Conservation (phyloP, 2,888 invertebrate genomes). For the Hyalella azteca region DNA sequence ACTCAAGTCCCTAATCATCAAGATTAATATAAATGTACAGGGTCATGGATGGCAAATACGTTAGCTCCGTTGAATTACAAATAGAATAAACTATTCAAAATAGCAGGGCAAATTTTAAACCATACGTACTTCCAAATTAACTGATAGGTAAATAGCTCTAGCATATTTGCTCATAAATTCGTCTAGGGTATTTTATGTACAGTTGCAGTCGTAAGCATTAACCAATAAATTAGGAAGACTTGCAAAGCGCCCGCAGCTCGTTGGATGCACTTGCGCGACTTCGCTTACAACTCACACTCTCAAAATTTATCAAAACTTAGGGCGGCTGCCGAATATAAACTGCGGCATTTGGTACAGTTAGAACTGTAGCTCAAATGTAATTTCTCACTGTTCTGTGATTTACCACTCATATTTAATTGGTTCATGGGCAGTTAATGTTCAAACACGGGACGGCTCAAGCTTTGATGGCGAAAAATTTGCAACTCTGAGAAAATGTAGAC, state of each 20-base stretch:
- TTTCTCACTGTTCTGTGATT: no score
- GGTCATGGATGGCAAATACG: no score
- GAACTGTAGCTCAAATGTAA: not conserved
- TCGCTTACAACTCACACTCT: conserved; percentile 27
- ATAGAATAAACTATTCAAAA: not conserved
- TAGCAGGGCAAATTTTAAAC: not conserved
- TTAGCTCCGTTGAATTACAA: not conserved
- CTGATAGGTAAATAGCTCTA: not conserved
- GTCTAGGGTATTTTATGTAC: not conserved
- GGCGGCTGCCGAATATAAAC: conserved; percentile 23
- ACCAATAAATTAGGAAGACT: not conserved
- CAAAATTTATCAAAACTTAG: conserved; percentile 25
- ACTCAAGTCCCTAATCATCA: no score
- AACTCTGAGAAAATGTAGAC: no score
- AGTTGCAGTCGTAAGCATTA: not conserved
- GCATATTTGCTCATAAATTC: not conserved
- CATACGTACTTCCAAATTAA: not conserved
- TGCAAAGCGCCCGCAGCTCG: not conserved
- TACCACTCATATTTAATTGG: no score
- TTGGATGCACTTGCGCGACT: conserved; percentile 25
- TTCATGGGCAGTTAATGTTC: no score
- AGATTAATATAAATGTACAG: no score
- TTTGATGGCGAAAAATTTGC: no score
- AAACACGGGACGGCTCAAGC: no score
- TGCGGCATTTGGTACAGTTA: conserved; percentile 22